These are phyloP conservation scores for Dallia pectoralis DNA, from an alignment of 2,797 vertebrate genomes.

Conservation along the genomic window DNA sequence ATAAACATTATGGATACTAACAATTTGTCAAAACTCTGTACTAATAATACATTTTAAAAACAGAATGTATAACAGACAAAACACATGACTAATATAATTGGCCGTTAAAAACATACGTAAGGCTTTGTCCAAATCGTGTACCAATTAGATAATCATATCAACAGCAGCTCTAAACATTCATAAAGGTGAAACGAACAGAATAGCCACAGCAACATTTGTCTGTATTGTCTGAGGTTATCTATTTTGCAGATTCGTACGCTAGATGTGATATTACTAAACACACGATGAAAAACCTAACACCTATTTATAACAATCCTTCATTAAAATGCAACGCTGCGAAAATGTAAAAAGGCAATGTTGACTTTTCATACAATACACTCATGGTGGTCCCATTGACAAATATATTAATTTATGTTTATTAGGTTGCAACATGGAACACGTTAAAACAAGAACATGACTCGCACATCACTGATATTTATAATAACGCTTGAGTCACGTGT, in stretches of 20 bases:
- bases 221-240: neutral
- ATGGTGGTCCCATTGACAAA: neutral
- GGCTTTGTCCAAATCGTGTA: neutral
- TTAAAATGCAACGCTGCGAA: neutral
- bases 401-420: neutral
- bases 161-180: constrained; percentile 1
- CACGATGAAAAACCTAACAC: neutral
- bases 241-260: neutral
- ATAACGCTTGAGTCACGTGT: neutral
- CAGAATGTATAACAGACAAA: constrained; percentile 22
- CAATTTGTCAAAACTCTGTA: constrained; percentile 33
- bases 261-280: neutral
- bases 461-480: neutral
- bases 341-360: neutral
- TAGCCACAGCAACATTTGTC: neutral
- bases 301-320: neutral
- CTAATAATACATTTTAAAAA: constrained; percentile 30
- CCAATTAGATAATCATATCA: neutral
- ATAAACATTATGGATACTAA: constrained; percentile 21
- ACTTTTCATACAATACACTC: neutral
- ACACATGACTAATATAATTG: constrained; percentile 19
- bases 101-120: constrained; percentile 2
- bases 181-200: neutral
- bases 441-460: neutral
- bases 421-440: constrained; percentile 9